phyloP scores from a whole-genome alignment of 1,140 invertebrate species.

The Phenacoccus solenopsis region DNA sequence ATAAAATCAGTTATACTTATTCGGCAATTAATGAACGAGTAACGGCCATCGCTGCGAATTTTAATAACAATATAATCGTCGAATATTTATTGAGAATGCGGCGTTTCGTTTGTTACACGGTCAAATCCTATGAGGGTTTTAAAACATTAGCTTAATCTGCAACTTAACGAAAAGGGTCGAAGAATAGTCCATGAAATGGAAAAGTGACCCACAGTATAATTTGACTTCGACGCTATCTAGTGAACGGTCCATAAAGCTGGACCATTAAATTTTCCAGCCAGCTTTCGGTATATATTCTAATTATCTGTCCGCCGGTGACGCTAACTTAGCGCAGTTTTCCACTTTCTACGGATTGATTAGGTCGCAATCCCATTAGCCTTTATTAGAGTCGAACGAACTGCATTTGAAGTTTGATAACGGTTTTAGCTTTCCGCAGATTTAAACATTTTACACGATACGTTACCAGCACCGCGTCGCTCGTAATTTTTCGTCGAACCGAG shows the following conservation, averaged over 20 bases:
- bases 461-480: not conserved
- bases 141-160: not conserved
- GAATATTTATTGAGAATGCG: not conserved
- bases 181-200: not conserved
- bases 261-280: not conserved
- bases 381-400: not conserved
- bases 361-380: not conserved
- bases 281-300: not conserved
- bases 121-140: not conserved
- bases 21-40: too few species aligned
- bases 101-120: not conserved
- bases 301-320: not conserved
- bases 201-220: not conserved
- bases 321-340: not conserved
- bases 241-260: not conserved
- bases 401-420: not conserved
- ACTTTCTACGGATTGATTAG: not conserved
- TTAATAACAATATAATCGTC: conserved; percentile 3
- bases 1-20: too few species aligned
- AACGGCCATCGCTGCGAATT: not conserved
- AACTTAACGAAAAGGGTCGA: conserved; percentile 1
- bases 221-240: not conserved
- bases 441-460: not conserved
- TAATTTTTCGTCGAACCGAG: not conserved
- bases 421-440: not conserved